Conservation (phyloP, 2,888 invertebrate genomes). For the Apamea monoglypha region DNA sequence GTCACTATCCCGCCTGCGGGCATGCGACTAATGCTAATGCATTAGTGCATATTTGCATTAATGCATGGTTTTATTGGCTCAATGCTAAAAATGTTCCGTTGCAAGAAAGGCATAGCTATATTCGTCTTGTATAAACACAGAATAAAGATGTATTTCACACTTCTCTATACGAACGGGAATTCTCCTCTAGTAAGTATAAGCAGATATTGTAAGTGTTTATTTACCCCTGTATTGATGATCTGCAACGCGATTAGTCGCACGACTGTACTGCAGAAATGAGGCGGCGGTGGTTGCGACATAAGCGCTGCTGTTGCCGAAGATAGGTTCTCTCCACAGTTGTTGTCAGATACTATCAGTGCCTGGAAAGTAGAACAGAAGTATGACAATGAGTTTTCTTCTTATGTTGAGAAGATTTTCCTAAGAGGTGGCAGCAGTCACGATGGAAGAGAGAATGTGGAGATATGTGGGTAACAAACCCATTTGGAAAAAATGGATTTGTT, state of each 20-base stretch:
- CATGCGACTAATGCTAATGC: too few species aligned
- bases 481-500: neutral
- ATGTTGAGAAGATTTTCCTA: neutral
- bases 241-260: slow-evolving; percentile 98
- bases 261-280: slow-evolving; percentile 98
- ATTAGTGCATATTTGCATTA: too few species aligned
- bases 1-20: too few species aligned
- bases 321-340: slow-evolving; percentile 92
- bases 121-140: neutral
- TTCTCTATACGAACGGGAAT: neutral
- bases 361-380: slow-evolving; percentile 72
- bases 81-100: neutral
- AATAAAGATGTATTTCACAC: too few species aligned
- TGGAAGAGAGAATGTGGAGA: neutral
- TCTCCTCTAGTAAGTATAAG: neutral
- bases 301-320: slow-evolving; percentile 96
- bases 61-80: too few species aligned
- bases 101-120: neutral
- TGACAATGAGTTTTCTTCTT: neutral
- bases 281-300: slow-evolving; percentile 97
- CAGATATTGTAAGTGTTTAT: neutral
- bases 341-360: slow-evolving; percentile 95
- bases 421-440: neutral
- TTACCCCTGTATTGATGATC: slow-evolving; percentile 97
- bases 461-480: too few species aligned